Evolutionary conservation across 2,797 vertebrate species (phyloP).

Genomic region (Apogon hyalosoma): DNA sequence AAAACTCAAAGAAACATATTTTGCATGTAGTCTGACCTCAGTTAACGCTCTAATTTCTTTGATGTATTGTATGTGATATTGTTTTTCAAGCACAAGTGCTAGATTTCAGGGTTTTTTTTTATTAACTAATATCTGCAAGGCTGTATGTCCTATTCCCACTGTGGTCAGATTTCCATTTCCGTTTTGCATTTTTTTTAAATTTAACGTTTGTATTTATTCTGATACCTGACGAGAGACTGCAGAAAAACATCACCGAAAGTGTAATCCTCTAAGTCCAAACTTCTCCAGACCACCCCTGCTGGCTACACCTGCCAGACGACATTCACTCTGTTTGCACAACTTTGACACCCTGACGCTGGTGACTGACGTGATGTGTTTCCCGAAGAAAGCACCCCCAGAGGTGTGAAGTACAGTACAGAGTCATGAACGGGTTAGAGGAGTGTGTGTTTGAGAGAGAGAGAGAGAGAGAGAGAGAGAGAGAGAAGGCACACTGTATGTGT

Average conservation of each 20-base stretch:
- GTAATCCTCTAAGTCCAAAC: constrained; percentile 31
- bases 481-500: neutral
- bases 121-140: neutral
- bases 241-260: constrained; percentile 17
- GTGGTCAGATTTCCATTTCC: neutral
- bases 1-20: constrained; percentile 46
- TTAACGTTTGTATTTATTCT: constrained; percentile 43
- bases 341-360: constrained; percentile 47
- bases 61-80: constrained; percentile 12
- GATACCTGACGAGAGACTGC: constrained; percentile 28
- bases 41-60: constrained; percentile 21
- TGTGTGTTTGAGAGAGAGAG: neutral
- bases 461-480: constrained; percentile 1
- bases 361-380: constrained; percentile 70
- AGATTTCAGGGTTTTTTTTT: constrained; percentile 7
- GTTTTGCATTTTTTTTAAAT: constrained; percentile 14
- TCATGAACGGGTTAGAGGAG: constrained; percentile 61
- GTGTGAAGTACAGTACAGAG: constrained; percentile 68
- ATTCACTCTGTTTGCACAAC: constrained; percentile 39
- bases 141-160: neutral
- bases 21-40: constrained; percentile 38
- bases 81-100: constrained; percentile 16
- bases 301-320: constrained; percentile 61
- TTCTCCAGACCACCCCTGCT: constrained; percentile 56
- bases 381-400: constrained; percentile 54